Conservation (phyloP, 92 coral and sea anemone genomes). For the Siderastrea radians region DNA sequence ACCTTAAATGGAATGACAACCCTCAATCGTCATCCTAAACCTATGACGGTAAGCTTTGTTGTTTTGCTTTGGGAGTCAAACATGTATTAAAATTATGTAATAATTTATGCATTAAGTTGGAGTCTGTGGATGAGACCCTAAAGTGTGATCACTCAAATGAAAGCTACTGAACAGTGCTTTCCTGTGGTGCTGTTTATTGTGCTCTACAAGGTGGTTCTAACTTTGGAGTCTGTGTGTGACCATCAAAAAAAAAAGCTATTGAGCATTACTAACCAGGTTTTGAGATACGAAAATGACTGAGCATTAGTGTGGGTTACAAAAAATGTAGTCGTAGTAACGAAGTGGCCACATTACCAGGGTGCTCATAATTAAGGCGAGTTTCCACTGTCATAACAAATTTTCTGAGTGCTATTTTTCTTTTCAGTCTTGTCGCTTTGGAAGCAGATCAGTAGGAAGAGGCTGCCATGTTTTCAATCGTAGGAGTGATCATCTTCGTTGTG, state of each 20-base stretch:
- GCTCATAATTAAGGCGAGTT: too few relatives aligned
- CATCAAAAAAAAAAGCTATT: not conserved
- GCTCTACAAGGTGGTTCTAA: not conserved
- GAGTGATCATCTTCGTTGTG: slow-evolving; percentile 94
- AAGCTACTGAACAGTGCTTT: not conserved
- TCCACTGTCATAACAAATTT: not conserved
- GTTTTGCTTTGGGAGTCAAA: too few relatives aligned
- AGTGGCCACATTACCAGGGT: too few relatives aligned
- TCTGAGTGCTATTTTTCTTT: not conserved
- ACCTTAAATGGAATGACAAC: slow-evolving; percentile 65
- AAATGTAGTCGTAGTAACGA: too few relatives aligned
- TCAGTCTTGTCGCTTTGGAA: slow-evolving; percentile 96
- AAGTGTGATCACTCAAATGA: not conserved
- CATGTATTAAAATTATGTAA: not conserved
- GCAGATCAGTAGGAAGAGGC: slow-evolving; percentile 91
- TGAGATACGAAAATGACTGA: too few relatives aligned
- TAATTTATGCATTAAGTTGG: too few relatives aligned
- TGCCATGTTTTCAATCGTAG: slow-evolving; percentile 86
- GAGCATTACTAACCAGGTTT: too few relatives aligned
- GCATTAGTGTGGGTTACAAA: too few relatives aligned
- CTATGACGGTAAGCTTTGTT: slow-evolving; percentile 80
- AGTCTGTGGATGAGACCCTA: not conserved
- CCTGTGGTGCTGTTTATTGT: not conserved
- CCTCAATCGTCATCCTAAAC: slow-evolving; percentile 86
- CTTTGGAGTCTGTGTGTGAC: not conserved